Base-by-base conservation (phyloP, 2,797 vertebrate species). In the Gymnothorax javanicus region DNA sequence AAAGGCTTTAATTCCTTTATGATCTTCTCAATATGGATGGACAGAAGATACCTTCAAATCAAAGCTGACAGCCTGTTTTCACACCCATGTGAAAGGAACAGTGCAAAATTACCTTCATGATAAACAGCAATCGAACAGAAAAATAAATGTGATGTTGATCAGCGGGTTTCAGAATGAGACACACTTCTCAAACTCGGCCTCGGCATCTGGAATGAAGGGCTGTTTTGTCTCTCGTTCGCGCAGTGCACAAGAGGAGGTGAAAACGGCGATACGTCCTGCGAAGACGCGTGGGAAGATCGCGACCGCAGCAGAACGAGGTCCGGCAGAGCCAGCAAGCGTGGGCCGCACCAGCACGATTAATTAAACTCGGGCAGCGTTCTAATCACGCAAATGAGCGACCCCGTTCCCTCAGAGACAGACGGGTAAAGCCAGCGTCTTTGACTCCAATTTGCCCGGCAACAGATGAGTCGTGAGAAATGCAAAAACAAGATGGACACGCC, bases 301-400 rank as follows among this genome's bases (percentile, higher is more conserved):
- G 5, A 90, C 88, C 91, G 89, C 82, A 82, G 71, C 89, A 71
- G n/a, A 79, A 84, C 82, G 57, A 52, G 69, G 57, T 77, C 27
- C 85, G 71, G 7, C 5, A 9, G 56, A 50, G 17, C 33, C 33
- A 54, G 71, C 59, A 27, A 27, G 73, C 17, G 57, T 73, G 75
- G 82, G 56, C 52, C 11, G 56, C 11, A 17, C 69, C 33, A 56
- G 67, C 79, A 33, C 57, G 56, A 89, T 86, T 85, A 84, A 89
- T 89, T 88, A 12, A 87, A 89, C 83, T 56, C 81, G 88, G 73
- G 86, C 84, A 1, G 75, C 71, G 54, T 25, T 52, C 59, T 67
- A 82, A 86, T 86, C 69, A 69, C 77, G 33, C 27, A 60, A 60
- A 17, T n/a, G n/a, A 0, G n/a, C 15, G n/a, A 57, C 23, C 60